These are phyloP conservation scores for Psylliodes chrysocephalus DNA, from an alignment of 2,888 invertebrate genomes.

Conservation along the genomic window DNA sequence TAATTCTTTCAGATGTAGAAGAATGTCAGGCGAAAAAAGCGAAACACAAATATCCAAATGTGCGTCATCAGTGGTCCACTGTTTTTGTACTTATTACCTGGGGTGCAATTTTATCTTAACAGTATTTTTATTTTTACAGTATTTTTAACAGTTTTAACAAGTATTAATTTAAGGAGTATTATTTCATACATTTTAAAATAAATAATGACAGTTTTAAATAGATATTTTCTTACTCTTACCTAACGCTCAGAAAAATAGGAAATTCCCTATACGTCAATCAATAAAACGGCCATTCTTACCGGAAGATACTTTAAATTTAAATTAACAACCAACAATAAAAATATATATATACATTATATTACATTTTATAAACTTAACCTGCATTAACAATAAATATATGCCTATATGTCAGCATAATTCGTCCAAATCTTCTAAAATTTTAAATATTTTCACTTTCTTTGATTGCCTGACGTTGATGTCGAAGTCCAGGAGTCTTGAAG, in stretches of 20 bases:
- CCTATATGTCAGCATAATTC: constrained; percentile 13
- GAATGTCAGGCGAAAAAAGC: constrained; percentile 43
- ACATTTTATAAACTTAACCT: too few species aligned
- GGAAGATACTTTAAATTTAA: background rate
- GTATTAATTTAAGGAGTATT: constrained; percentile 3
- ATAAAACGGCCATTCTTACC: too few species aligned
- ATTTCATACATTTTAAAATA: constrained; percentile 17
- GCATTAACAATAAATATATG: too few species aligned
- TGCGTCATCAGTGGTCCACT: constrained; percentile 54
- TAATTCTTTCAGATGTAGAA: constrained; percentile 33
- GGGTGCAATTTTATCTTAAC: constrained; percentile 41
- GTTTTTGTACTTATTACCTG: constrained; percentile 55
- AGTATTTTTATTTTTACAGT: constrained; percentile 14
- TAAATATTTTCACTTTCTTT: constrained; percentile 35
- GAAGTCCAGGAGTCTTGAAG: constrained; percentile 32
- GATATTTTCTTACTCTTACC: too few species aligned
- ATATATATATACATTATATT: too few species aligned
- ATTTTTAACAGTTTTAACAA: background rate
- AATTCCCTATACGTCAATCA: too few species aligned
- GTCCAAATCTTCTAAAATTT: constrained; percentile 31
- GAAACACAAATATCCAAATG: constrained; percentile 46
- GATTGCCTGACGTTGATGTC: constrained; percentile 27
- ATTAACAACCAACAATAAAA: too few species aligned
- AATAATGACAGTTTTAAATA: background rate
- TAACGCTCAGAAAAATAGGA: too few species aligned